Conservation (phyloP, 2,888 invertebrate species). For the Lepidochrysops patricia region DNA sequence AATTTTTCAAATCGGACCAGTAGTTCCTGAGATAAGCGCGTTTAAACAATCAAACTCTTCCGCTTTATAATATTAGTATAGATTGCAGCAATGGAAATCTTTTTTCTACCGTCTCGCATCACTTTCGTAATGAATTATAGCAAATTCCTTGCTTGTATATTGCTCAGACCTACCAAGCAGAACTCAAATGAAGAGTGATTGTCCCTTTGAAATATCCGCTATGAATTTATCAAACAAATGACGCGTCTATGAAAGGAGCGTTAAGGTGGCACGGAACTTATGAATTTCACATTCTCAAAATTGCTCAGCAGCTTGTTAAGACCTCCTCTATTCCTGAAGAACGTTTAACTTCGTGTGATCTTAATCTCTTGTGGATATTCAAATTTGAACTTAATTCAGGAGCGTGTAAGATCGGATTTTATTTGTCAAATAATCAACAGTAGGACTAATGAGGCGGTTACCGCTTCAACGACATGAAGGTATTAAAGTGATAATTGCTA, state of each 20-base stretch:
- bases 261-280: background rate
- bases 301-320: background rate
- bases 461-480: slow-evolving; percentile 26
- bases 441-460: slow-evolving; percentile 30
- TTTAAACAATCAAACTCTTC: too few species aligned
- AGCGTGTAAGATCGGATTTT: slow-evolving; percentile 4
- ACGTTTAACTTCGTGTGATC: background rate
- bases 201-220: background rate
- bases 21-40: too few species aligned
- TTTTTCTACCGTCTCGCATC: background rate
- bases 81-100: background rate
- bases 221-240: background rate
- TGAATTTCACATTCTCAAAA: background rate
- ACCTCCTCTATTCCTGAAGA: background rate
- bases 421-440: slow-evolving; percentile 2
- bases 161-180: background rate
- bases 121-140: background rate
- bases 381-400: background rate
- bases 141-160: background rate
- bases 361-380: background rate
- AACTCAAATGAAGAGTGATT: background rate
- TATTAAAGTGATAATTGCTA: slow-evolving; percentile 25
- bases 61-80: too few species aligned
- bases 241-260: background rate
- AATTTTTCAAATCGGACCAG: too few species aligned